Percentiles rank a stretch among this genome's conserved stretches.
phyloP scores from a whole-genome alignment of 2,888 invertebrate genomes.

The Drosophila vallismaia region DNA sequence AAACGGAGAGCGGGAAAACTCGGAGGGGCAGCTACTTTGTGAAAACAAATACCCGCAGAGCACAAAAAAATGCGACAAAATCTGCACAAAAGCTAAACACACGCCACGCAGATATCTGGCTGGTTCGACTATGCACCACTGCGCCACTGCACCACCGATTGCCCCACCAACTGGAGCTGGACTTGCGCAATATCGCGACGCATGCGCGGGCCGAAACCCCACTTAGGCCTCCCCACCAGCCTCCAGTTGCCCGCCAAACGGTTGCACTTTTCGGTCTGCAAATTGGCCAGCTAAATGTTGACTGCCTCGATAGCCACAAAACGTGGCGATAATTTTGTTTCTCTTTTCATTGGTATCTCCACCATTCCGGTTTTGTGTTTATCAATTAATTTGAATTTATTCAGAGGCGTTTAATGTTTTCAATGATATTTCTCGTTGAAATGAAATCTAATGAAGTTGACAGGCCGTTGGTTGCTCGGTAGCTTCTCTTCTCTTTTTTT shows the following conservation, averaged over 20 bases:
- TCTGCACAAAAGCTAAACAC: constrained; percentile 58
- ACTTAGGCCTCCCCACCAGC: background rate
- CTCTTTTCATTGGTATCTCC: constrained; percentile 11
- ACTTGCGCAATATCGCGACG: constrained; percentile 75
- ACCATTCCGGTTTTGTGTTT: constrained; percentile 52
- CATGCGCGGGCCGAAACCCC: constrained; percentile 53
- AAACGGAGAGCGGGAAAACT: background rate
- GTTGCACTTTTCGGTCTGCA: constrained; percentile 70
- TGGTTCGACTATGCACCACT: constrained; percentile 19
- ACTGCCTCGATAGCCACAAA: constrained; percentile 68
- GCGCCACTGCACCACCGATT: background rate
- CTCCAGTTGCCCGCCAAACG: constrained; percentile 38
- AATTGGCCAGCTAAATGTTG: constrained; percentile 73
- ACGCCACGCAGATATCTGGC: constrained; percentile 57
- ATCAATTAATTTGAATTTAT: constrained; percentile 80
- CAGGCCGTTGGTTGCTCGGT: constrained; percentile 54
- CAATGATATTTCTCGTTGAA: constrained; percentile 56
- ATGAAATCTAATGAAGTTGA: constrained; percentile 68
- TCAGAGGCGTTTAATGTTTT: constrained; percentile 77
- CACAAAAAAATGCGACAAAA: constrained; percentile 72
- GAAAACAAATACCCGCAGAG: constrained; percentile 61
- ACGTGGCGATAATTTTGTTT: constrained; percentile 68
- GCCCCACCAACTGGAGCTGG: constrained; percentile 5
- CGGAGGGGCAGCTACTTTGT: constrained; percentile 14
- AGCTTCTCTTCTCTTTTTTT: constrained; percentile 16